Evolutionary conservation across 2,113 vertebrate species (phyloP), one percentile per base, ranked within the genome.

Genomic region (Mesocricetus auratus): DNA sequence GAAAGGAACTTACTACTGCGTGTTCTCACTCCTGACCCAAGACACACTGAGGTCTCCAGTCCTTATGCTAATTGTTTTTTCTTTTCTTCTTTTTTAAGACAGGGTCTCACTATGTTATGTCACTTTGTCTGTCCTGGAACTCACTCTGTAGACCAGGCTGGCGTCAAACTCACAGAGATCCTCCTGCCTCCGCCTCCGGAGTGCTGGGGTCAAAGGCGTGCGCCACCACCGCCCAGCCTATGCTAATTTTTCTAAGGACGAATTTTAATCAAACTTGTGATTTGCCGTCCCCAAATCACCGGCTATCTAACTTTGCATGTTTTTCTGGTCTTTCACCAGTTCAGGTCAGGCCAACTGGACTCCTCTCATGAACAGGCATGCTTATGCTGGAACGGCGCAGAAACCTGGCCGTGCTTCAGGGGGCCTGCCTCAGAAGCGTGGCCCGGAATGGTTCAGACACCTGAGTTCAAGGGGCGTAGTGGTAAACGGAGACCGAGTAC

Each of bases 251-350:
- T 66, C 60, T 86, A 47, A 93, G 39, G 60, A 73, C 29, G 33
- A 0, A 9, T 12, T 89, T 73, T 93, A 90, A 90, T 78, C 74
- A 93, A 68, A 93, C 13, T 75, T 95, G 69, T 81, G 39, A 73
- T 81, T 82, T 85, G 58, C 21, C 82, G 10, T 53, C 10, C n/a
- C 60, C 68, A 53, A 77, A 93, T 94, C 86, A 86, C 2, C 78
- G 36, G 33, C n/a, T 64, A 2, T 77, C 86, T 93, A 87, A 88
- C 60, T 92, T 91, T 24, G 36, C n/a, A 75, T 29, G 29, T 50
- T 12, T 12, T 62, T 56, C 31, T 90, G 21, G 7, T 26, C 33
- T 91, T 89, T 77, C 19, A 39, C 5, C 33, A 53, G 50, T 39
- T 85, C 68, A 60, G 15, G 5, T 33, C 47, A 75, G 13, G 58